phyloP scores from a whole-genome alignment of 2,113 vertebrate genomes.

The Agapornis roseicollis region DNA sequence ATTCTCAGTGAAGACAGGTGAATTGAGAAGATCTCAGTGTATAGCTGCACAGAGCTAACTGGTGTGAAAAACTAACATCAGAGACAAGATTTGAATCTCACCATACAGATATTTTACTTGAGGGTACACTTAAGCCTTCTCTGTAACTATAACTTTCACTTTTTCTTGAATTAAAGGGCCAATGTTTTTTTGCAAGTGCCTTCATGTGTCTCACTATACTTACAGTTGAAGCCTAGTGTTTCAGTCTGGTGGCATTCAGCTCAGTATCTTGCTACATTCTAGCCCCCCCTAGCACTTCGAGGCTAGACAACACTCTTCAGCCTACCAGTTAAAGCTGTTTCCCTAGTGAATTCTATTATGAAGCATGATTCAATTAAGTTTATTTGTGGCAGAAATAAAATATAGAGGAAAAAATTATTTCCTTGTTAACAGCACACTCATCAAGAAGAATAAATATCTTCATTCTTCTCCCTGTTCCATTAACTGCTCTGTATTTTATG shows the following conservation, averaged over 20 bases:
- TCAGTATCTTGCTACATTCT: not conserved
- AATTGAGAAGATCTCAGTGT: not conserved
- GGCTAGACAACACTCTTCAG: not conserved
- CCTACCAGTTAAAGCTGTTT: not conserved
- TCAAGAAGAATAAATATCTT: not conserved
- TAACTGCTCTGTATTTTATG: not conserved
- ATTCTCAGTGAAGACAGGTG: not conserved
- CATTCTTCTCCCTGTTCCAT: not conserved
- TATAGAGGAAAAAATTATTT: not conserved
- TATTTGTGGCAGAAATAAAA: not conserved
- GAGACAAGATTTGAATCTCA: not conserved
- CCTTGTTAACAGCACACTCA: not conserved
- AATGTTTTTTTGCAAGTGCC: not conserved
- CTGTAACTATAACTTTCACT: not conserved
- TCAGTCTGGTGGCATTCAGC: not conserved
- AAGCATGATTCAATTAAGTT: not conserved
- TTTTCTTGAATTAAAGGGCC: not conserved
- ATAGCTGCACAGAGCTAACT: not conserved
- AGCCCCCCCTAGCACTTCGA: not conserved
- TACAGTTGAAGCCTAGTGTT: fast-evolving
- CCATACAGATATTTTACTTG: not conserved
- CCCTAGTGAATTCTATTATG: not conserved
- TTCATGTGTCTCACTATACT: not conserved
- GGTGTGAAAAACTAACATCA: not conserved
- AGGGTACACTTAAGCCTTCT: not conserved